Evolutionary conservation across 2,797 vertebrate species (phyloP).

Genomic region (Sebastes hopkinsi): DNA sequence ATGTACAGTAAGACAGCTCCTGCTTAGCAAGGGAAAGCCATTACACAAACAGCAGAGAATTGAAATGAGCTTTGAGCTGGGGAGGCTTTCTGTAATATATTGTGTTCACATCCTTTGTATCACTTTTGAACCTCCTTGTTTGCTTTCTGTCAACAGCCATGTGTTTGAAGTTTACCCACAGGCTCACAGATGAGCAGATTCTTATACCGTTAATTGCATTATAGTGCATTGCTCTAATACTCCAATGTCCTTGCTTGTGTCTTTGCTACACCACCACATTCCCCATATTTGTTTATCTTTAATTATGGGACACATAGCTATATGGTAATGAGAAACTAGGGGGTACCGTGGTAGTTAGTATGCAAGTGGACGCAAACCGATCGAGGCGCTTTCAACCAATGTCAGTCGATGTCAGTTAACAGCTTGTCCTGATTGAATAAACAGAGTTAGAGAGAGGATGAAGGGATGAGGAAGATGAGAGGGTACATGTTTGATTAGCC

Average conservation of each 20-base stretch:
- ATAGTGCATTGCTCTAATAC: constrained; percentile 6
- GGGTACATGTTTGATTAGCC: constrained; percentile 76
- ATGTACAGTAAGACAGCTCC: constrained; percentile 35
- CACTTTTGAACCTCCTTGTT: constrained; percentile 32
- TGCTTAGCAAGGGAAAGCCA: constrained; percentile 27
- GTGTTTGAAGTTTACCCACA: constrained; percentile 29
- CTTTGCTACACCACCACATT: background rate
- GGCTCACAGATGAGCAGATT: constrained; percentile 21
- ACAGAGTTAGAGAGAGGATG: constrained; percentile 36
- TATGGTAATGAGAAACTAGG: constrained; percentile 17
- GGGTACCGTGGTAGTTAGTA: constrained; percentile 26
- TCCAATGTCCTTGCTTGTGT: constrained; percentile 10
- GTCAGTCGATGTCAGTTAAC: constrained; percentile 50
- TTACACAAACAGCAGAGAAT: constrained; percentile 23
- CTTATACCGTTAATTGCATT: constrained; percentile 24
- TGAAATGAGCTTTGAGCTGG: constrained; percentile 28
- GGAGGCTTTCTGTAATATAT: constrained; percentile 18
- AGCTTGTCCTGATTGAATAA: constrained; percentile 61
- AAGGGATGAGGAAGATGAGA: constrained; percentile 57
- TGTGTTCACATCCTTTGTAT: constrained; percentile 22
- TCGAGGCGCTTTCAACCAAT: constrained; percentile 37
- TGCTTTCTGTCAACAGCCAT: constrained; percentile 30
- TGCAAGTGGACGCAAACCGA: constrained; percentile 35
- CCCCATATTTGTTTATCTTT: background rate
- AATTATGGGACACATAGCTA: background rate